Evolutionary conservation across 2,113 vertebrate genomes (phyloP), one percentile per base, ranked within the genome.

Genomic region (Rhinichthys klamathensis): DNA sequence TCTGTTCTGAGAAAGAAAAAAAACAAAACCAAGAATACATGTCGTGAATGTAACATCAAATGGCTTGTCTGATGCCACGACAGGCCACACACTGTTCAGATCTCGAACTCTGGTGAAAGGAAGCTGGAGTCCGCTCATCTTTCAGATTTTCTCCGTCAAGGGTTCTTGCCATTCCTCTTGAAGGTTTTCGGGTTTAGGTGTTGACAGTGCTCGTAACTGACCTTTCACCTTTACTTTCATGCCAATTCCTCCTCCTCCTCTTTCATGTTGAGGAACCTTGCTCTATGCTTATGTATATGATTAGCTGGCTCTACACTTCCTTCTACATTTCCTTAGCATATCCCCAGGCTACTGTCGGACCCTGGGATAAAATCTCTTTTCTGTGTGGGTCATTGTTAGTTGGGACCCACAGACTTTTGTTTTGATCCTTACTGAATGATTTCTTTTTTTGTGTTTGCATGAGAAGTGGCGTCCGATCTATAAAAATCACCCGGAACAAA

Each of bases 401-500:
- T 94, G 92, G 86, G 89, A 91, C 93, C 93, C 91, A 92, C 89
- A 7, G 16, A 81, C 80, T 73, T 91, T 93, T 93, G 92, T 95
- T 92, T 84, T 80, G 87, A 85, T 85, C 85, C 89, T 89, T 90
- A 86, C 89, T 83, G 75, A 89, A 92, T 88, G 84, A 88, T 93
- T 91, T 93, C 92, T 92, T 90, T 49, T 49, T 56, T 77, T 79
- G 90, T 91, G 90, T 93, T 94, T 91, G 91, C 91, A 90, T 91
- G 91, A 92, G 91, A 92, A 94, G 92, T 93, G 90, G 89, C 91
- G 91, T 93, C 92, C 87, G 91, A 89, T 94, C 92, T 91, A 85
- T 87, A 77, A 78, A 78, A 82, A 81, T 82, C 15, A 85, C 30
- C 54, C 65, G 44, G 61, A 85, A 82, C 79, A 91, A 87, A 86